Conservation (phyloP, 1,140 invertebrate genomes). For the Pygmarrhopalites habei region DNA sequence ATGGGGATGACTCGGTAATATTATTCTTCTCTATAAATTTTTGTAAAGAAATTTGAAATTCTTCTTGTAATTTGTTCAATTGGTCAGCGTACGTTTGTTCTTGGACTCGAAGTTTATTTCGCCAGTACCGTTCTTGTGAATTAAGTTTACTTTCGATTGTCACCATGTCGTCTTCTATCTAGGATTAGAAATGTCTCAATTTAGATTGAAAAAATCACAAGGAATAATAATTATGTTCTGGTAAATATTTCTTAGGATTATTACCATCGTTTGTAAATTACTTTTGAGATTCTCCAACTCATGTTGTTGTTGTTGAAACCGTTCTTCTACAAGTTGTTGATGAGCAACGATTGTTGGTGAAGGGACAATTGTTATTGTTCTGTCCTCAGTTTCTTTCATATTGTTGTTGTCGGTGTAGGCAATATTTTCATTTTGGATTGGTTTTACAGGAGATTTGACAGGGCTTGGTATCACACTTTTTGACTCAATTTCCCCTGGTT, state of each 20-base stretch:
- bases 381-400: too few species aligned
- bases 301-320: slow-evolving; percentile 20
- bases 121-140: slow-evolving; percentile 31
- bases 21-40: too few species aligned
- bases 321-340: slow-evolving; percentile 21
- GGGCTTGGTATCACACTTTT: too few species aligned
- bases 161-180: slow-evolving; percentile 16
- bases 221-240: not conserved
- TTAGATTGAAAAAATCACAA: not conserved
- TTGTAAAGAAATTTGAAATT: slow-evolving; percentile 12
- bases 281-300: slow-evolving; percentile 19
- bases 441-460: too few species aligned
- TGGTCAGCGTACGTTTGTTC: slow-evolving; percentile 22
- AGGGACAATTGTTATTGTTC: too few species aligned
- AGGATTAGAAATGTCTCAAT: not conserved
- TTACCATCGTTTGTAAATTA: slow-evolving; percentile 17
- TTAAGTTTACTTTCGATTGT: slow-evolving; percentile 21
- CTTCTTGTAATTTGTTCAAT: slow-evolving; percentile 18
- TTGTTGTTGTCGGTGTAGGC: too few species aligned
- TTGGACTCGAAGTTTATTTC: slow-evolving; percentile 10
- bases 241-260: not conserved
- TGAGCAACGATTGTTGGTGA: not conserved
- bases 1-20: too few species aligned
- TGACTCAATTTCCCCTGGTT: not conserved
- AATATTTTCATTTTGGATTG: too few species aligned